phyloP scores from a whole-genome alignment of 1,140 invertebrate species.

The Cephus cinctus region DNA sequence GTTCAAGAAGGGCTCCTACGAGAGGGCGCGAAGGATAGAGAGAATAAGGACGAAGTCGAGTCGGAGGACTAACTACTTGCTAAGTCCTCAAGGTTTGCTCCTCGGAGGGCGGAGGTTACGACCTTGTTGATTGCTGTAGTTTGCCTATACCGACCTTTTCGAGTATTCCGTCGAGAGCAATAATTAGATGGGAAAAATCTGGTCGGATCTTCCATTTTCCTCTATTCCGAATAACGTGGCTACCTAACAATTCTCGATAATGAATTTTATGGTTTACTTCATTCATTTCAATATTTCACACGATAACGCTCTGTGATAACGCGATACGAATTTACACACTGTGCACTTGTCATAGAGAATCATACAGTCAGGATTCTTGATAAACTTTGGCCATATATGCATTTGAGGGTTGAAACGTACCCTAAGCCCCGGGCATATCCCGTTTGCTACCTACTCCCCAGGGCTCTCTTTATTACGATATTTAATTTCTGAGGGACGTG shows the following conservation, averaged over 20 bases:
- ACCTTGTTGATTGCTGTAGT: conserved; percentile 41
- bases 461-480: conserved; percentile 33
- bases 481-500: conserved; percentile 46
- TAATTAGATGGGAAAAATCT: conserved; percentile 31
- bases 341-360: too few species aligned
- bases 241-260: too few species aligned
- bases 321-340: conserved; percentile 6
- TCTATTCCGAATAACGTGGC: background rate
- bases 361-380: too few species aligned
- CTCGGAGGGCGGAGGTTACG: conserved; percentile 29
- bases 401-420: too few species aligned
- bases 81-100: conserved; percentile 37
- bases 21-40: conserved; percentile 8
- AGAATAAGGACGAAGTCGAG: conserved; percentile 20
- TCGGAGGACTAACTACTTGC: conserved; percentile 37
- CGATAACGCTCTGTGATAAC: conserved; percentile 13
- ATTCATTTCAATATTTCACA: conserved; percentile 7
- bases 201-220: background rate
- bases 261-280: conserved; percentile 4
- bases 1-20: conserved; percentile 9
- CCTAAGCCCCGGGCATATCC: background rate
- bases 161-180: conserved; percentile 20
- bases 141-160: conserved; percentile 25
- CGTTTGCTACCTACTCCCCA: conserved; percentile 8
- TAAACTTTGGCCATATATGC: too few species aligned